phyloP scores from a whole-genome alignment of 2,113 vertebrate genomes.

The Antennarius striatus region DNA sequence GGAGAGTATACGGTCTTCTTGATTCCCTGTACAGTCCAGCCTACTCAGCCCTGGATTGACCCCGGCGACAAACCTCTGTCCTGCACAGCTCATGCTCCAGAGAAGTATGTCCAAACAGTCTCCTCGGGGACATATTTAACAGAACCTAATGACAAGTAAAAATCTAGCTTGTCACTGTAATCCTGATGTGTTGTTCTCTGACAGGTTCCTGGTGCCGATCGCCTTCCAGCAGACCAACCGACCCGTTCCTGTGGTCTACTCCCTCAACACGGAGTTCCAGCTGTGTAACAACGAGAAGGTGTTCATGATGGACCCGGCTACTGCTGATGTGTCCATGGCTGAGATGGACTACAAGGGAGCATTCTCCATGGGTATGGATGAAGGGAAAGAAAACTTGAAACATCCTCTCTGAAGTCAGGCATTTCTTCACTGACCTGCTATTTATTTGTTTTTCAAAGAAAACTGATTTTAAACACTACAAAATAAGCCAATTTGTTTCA shows the following conservation, averaged over 20 bases:
- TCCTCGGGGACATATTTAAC: background rate
- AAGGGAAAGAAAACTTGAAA: too few relatives aligned
- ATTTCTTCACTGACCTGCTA: too few relatives aligned
- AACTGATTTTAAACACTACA: too few relatives aligned
- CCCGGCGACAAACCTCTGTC: slow-evolving; percentile 92
- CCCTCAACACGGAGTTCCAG: slow-evolving; percentile 97
- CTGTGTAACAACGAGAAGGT: slow-evolving; percentile 98
- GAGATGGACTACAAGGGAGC: slow-evolving; percentile 99
- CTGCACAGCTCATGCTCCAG: slow-evolving; percentile 93
- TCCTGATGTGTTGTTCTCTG: background rate
- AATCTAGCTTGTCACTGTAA: background rate
- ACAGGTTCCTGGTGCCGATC: slow-evolving; percentile 93
- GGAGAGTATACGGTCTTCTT: slow-evolving; percentile 93
- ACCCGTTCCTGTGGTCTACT: slow-evolving; percentile 94
- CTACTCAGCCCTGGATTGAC: slow-evolving; percentile 93
- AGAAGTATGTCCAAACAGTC: slow-evolving; percentile 83
- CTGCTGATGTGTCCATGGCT: slow-evolving; percentile 86
- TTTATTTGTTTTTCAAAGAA: too few relatives aligned
- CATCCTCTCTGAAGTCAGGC: too few relatives aligned
- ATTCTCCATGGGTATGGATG: slow-evolving; percentile 90
- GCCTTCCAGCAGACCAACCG: slow-evolving; percentile 99
- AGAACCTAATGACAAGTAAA: background rate
- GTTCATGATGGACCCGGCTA: slow-evolving; percentile 92
- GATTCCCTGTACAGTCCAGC: slow-evolving; percentile 95
- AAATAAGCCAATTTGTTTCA: too few relatives aligned